Conservation (phyloP, 2,797 vertebrate species). For the Helarctos malayanus region DNA sequence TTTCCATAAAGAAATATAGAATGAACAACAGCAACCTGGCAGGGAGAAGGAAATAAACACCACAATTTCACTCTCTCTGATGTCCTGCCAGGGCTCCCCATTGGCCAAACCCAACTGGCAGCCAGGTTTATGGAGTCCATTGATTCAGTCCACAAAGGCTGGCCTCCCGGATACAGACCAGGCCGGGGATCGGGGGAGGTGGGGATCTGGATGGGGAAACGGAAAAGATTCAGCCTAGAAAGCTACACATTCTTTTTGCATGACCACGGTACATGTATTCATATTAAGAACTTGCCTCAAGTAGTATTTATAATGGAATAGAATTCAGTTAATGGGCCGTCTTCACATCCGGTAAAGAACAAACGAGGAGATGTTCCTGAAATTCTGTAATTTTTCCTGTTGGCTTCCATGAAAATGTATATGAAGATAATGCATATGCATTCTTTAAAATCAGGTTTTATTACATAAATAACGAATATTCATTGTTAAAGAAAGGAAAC, state of each 20-base stretch:
- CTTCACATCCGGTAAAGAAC: background rate
- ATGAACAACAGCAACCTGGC: background rate
- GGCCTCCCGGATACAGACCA: background rate
- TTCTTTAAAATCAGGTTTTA: background rate
- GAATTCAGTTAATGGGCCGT: background rate
- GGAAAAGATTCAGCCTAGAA: too few relatives aligned
- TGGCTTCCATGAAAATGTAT: background rate
- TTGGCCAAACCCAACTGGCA: background rate
- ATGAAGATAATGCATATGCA: background rate
- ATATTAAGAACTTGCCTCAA: background rate
- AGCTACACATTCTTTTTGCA: background rate
- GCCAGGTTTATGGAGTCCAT: background rate
- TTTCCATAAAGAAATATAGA: background rate
- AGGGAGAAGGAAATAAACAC: background rate
- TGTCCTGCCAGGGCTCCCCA: background rate
- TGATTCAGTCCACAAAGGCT: too few relatives aligned
- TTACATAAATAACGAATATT: background rate
- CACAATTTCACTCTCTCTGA: background rate
- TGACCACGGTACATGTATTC: background rate
- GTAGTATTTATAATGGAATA: background rate
- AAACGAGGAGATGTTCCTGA: background rate
- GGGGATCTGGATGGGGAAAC: background rate
- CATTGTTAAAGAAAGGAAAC: background rate
- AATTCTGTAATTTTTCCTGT: background rate
- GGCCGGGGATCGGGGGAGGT: rapidly evolving